These are phyloP conservation scores for Nomia melanderi DNA, from an alignment of 1,140 invertebrate genomes.

Conservation along the genomic window DNA sequence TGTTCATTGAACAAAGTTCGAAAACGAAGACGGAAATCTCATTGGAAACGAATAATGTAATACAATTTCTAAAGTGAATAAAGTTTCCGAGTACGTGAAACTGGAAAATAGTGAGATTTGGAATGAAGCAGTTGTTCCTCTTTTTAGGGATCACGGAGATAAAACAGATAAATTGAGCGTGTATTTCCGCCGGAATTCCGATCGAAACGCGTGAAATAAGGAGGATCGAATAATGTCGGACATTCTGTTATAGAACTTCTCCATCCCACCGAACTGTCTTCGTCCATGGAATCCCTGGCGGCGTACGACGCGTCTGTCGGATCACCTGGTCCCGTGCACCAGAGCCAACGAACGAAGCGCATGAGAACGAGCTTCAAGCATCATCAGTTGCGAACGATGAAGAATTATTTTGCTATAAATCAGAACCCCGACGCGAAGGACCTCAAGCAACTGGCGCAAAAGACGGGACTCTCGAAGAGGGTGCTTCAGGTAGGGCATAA, in stretches of 20 bases:
- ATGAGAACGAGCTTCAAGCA: conserved; percentile 99
- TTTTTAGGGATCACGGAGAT: too few species aligned
- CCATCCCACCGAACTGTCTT: conserved; percentile 87
- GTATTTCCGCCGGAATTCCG: not conserved
- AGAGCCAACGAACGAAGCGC: conserved; percentile 89
- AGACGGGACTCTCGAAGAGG: conserved; percentile 97
- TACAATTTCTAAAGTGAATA: too few species aligned
- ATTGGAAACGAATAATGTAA: too few species aligned
- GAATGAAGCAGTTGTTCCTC: too few species aligned
- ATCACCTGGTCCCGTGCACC: conserved; percentile 84
- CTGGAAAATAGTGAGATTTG: too few species aligned
- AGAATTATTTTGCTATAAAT: conserved; percentile 97
- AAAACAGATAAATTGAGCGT: not conserved
- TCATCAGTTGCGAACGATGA: conserved; percentile 98
- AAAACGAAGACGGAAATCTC: too few species aligned
- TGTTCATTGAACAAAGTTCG: too few species aligned
- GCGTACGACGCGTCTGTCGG: conserved; percentile 87
- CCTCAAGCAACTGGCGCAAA: conserved; percentile 95
- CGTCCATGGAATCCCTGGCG: conserved; percentile 88
- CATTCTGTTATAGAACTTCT: conserved; percentile 83
- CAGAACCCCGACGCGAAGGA: conserved; percentile 99
- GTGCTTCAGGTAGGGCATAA: conserved; percentile 91
- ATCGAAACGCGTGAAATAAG: not conserved
- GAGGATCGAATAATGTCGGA: not conserved
- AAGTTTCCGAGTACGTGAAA: too few species aligned